Evolutionary conservation across 2,797 vertebrate genomes (phyloP).

Genomic region (Natrix natrix): DNA sequence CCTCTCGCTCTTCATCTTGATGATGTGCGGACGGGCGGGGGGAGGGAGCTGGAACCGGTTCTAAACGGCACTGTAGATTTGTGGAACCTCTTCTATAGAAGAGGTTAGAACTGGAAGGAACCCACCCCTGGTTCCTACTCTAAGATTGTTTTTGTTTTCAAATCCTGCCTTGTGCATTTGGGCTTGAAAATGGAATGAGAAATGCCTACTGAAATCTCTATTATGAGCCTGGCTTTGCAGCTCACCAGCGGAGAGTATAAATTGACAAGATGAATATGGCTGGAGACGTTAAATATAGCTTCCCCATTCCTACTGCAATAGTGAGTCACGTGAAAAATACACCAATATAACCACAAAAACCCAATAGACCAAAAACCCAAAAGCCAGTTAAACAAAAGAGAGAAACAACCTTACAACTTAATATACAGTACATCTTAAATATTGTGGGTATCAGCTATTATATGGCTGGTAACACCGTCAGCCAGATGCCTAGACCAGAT

Average conservation of each 20-base stretch:
- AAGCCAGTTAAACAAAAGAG: conserved; percentile 64
- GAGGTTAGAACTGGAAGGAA: too few species aligned
- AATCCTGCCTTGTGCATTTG: background rate
- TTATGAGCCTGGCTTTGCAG: background rate
- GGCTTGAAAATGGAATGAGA: background rate
- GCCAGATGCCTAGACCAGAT: background rate
- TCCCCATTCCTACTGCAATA: background rate
- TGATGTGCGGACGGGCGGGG: too few species aligned
- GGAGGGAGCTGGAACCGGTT: too few species aligned
- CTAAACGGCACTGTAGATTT: too few species aligned
- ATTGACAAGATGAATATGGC: background rate
- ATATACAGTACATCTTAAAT: background rate
- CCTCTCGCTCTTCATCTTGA: too few species aligned
- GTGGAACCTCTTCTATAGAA: too few species aligned
- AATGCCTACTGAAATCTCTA: background rate
- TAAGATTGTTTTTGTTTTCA: background rate
- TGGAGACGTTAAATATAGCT: background rate
- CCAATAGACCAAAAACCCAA: conserved; percentile 59
- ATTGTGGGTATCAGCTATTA: conserved; percentile 31
- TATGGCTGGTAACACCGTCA: background rate
- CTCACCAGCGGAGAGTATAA: background rate
- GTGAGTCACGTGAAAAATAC: background rate
- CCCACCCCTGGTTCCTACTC: background rate
- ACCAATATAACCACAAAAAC: conserved; percentile 46
- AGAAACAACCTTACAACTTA: conserved; percentile 52